Evolutionary conservation across 2,888 invertebrate genomes (phyloP), one percentile per base, ranked within the genome.

Genomic region (Amorpha juglandis): DNA sequence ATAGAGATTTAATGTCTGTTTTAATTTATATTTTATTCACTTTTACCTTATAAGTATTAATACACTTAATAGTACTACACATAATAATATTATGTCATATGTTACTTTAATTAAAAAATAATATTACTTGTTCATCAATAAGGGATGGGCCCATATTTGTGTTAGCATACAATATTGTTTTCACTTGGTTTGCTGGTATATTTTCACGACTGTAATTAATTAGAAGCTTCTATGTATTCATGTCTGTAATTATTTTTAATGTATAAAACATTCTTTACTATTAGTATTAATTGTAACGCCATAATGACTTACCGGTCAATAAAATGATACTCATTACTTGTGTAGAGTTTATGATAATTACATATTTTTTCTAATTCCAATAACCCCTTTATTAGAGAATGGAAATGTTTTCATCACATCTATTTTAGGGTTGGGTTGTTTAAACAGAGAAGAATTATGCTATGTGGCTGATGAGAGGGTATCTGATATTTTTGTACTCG

Each of bases 211-310:
- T 27, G 27, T 33, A 55, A 55, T 67, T 42, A 35, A 53, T 48
- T 48, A 64, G 16, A 62, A 52, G 35, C 38, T 27, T 53, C 12
- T 62, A 21, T 51, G 27, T 66, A 62, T 52, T 16, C 33, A 51
- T 50, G 19, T 50, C 50, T 50, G 9, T 51, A 52, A 52, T 52
- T 55, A 50, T 53, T 52, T 64, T 53, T 64, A 52, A n/a, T 63
- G 12, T 16, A 27, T 52, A 51, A 38, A 50, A 8, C 19, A 75
- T 69, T 77, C 68, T 78, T 68, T 77, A 79, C 74, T 69, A 76
- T 48, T 83, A 83, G 77, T 67, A 70, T 74, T 83, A 53, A 81
- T 72, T 73, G 71, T 76, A 74, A 77, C 84, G 86, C 82, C 83
- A 86, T 85, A 84, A 76, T 79, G 74, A 77, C 75, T 78, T 81